Conservation (phyloP, 2,113 vertebrate genomes). For the Menura novaehollandiae region DNA sequence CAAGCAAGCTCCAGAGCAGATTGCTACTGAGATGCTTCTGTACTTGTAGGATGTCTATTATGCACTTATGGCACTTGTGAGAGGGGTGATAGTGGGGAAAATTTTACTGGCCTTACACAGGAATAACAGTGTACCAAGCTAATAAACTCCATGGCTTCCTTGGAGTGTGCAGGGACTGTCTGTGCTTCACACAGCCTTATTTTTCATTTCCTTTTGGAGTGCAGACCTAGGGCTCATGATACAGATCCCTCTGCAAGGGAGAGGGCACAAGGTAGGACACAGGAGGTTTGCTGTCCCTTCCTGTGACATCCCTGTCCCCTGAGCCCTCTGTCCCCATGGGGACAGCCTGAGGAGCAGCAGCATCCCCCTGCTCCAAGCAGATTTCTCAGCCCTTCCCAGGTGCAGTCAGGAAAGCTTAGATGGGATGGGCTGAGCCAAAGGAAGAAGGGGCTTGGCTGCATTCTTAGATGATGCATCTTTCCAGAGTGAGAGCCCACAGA, state of each 20-base stretch:
- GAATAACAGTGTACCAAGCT: background rate
- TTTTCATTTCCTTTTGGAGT: background rate
- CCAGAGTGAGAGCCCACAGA: background rate
- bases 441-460: background rate
- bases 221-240: background rate
- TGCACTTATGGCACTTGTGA: background rate
- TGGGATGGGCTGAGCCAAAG: background rate
- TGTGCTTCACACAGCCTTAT: background rate
- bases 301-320: background rate
- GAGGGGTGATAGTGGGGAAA: background rate
- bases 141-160: background rate
- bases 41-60: constrained; percentile 7
- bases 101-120: background rate
- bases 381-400: background rate
- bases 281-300: background rate
- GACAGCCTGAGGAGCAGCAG: background rate
- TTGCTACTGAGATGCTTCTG: constrained; percentile 29
- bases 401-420: background rate
- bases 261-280: too few species aligned
- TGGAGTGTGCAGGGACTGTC: rapidly evolving
- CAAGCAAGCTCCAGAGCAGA: constrained; percentile 11
- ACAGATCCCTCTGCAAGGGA: background rate
- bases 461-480: background rate
- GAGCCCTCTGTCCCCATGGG: background rate
- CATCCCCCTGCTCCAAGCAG: background rate